These are phyloP conservation scores for Poicephalus meyeri DNA, from an alignment of 2,113 vertebrate species.

Conservation along the genomic window DNA sequence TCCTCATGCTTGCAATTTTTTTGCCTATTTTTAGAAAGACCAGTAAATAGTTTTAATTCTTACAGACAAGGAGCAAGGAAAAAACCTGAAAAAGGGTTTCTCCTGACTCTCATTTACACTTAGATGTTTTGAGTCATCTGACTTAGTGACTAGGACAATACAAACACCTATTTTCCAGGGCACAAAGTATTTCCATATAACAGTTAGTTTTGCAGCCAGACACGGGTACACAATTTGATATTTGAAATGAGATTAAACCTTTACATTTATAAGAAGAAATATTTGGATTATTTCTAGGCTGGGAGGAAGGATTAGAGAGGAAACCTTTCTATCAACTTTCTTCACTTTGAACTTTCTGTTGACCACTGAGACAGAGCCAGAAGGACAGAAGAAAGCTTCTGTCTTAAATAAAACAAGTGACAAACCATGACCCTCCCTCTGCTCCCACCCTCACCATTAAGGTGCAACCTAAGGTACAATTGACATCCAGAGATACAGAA, in stretches of 20 bases:
- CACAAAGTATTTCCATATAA: background rate
- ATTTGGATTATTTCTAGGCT: background rate
- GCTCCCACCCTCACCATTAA: fast-evolving
- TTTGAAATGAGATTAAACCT: background rate
- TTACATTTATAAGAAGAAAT: background rate
- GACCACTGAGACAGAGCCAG: background rate
- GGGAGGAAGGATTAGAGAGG: background rate
- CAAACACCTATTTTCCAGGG: background rate
- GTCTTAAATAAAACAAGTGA: background rate
- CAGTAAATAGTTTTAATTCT: background rate
- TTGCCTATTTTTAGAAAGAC: background rate
- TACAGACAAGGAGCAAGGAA: background rate
- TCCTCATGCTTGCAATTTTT: background rate
- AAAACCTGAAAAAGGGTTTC: background rate
- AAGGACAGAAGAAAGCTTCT: background rate
- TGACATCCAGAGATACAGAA: background rate
- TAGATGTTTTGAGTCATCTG: background rate
- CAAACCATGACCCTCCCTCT: fast-evolving
- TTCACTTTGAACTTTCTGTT: background rate
- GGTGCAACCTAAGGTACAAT: background rate
- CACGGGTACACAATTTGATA: background rate
- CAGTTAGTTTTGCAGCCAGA: background rate
- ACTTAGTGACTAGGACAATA: background rate
- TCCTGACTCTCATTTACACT: background rate
- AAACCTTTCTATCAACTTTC: background rate